A percentile compares a stretch with the other conserved stretches of the same genome.
Conservation (phyloP, 2,797 vertebrate species). For the Myiotriccus ornatus region DNA sequence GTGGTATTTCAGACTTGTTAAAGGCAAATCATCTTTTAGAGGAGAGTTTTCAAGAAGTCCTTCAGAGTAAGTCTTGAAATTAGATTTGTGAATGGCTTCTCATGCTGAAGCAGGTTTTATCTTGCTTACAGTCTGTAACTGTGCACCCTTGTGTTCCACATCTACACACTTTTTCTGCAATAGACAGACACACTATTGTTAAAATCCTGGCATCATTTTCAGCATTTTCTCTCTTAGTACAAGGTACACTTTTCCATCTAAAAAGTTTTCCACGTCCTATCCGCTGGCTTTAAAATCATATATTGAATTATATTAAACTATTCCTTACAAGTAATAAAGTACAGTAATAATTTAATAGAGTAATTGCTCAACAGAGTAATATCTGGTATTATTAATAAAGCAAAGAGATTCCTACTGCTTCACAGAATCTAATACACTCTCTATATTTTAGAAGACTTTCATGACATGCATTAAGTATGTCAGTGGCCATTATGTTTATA, state of each 20-base stretch:
- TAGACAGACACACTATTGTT: rapidly evolving
- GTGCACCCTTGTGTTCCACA: neutral
- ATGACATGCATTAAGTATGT: neutral
- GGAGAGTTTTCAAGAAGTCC: neutral
- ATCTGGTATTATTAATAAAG: neutral
- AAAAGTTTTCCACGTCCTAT: neutral
- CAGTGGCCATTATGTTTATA: neutral
- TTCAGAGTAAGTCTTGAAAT: neutral
- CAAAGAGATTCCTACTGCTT: neutral
- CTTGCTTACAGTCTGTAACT: neutral
- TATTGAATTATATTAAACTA: neutral
- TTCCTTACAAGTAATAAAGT: neutral
- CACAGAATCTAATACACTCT: neutral
- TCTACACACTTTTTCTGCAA: neutral
- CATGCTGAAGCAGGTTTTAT: neutral
- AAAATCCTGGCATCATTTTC: neutral
- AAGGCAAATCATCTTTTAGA: neutral
- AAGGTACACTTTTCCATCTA: neutral
- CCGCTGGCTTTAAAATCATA: neutral
- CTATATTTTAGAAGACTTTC: neutral
- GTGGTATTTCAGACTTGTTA: neutral
- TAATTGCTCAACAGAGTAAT: neutral
- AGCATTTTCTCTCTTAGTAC: neutral
- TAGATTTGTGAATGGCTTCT: neutral
- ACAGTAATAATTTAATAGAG: neutral